Evolutionary conservation across 2,888 invertebrate species (phyloP), one percentile per base, ranked within the genome.

Genomic region (Morpho achilles): DNA sequence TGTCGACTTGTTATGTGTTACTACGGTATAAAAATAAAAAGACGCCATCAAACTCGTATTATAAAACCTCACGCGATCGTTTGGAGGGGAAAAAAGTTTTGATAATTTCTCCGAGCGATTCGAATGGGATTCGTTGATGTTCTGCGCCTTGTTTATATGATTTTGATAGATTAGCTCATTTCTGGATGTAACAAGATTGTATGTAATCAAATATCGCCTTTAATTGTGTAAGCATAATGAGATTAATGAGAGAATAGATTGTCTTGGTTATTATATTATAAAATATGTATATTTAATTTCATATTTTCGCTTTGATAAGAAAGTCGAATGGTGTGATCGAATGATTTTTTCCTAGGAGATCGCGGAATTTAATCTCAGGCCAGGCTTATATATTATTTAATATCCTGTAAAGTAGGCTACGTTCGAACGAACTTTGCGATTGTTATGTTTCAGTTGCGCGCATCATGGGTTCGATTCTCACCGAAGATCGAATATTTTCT

Each of bases 1-100:
- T 85, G 87, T 87, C 80, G 84, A 87, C 87, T 87, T 85, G 85
- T 87, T 87, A 87, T 76, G 59, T 62, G 63, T 67, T 60, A 64
- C 58, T 58, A 62, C 50, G 58, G 53, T 59, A 68, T 62, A 79
- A 80, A 76, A 80, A 76, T 75, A 82, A 83, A 84, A 83, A 79
- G 74, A 77, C 76, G 79, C 77, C 82, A 82, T 84, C 82, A 81
- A 83, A 83, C 75, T 81, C 72, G 78, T 84, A 82, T 85, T 86
- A 82, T 75, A 76, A 77, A 84, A 80, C 76, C 74, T 79, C 85
- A 87, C 80, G 83, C 84, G 80, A 85, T 77, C 69, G 72, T 60
- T 67, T 68, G 70, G 40, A 32, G 8, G 39, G 16, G 57, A 76
- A 76, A 82, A 77, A 71, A 32, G 70, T 74, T 75, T 63, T 65